Evolutionary conservation across 2,888 invertebrate genomes (phyloP).

Genomic region (Cerastis rubricosa): DNA sequence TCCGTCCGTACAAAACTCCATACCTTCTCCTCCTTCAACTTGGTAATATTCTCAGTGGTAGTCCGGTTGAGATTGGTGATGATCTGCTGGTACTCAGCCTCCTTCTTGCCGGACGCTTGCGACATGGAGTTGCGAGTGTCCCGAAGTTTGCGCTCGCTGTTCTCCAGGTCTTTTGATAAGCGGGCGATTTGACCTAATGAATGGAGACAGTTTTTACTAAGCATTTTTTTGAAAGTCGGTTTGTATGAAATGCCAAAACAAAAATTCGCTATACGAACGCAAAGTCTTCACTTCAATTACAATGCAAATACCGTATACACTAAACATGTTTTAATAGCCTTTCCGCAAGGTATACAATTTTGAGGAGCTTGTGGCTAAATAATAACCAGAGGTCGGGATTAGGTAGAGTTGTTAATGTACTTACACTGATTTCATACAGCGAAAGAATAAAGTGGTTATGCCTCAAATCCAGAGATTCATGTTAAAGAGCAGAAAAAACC

Average conservation of each 20-base stretch:
- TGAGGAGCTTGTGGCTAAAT: too few species aligned
- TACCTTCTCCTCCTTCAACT: slow-evolving; percentile 95
- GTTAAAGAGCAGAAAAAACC: too few species aligned
- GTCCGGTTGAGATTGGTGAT: slow-evolving; percentile 93
- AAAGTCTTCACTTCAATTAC: too few species aligned
- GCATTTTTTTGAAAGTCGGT: too few species aligned
- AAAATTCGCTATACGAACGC: neutral
- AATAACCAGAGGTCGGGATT: too few species aligned
- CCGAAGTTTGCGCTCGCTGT: slow-evolving; percentile 91
- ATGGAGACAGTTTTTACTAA: neutral
- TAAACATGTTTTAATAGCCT: too few species aligned
- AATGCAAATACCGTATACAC: too few species aligned
- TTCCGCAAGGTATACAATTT: too few species aligned
- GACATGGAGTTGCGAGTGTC: slow-evolving; percentile 93
- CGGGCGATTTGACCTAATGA: slow-evolving; percentile 92
- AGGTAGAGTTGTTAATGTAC: too few species aligned
- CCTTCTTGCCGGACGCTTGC: slow-evolving; percentile 94
- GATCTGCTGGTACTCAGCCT: slow-evolving; percentile 95
- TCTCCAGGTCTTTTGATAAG: slow-evolving; percentile 94
- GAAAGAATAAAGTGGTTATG: too few species aligned
- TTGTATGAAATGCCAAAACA: neutral
- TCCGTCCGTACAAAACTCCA: neutral
- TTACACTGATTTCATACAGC: too few species aligned
- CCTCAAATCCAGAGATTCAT: too few species aligned
- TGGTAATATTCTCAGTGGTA: slow-evolving; percentile 93